Evolutionary conservation across 2,888 invertebrate species (phyloP).

Genomic region (Ormyrus rosae): DNA sequence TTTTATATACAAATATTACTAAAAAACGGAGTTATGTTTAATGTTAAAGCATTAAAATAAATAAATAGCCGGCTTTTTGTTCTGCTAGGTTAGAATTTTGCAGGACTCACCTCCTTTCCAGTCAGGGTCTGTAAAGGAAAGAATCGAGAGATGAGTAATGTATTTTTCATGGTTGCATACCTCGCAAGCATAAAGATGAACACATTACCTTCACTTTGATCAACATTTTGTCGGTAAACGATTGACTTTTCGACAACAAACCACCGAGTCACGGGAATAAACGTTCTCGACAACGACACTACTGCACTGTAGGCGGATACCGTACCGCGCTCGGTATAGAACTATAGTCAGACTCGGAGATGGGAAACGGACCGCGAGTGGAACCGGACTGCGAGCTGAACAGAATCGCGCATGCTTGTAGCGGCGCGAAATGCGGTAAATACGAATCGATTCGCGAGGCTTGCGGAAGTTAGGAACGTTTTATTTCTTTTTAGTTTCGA

Average conservation of each 20-base stretch:
- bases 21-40: background rate
- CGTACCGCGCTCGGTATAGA: no score
- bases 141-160: slow-evolving; percentile 57
- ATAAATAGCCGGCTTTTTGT: slow-evolving; percentile 43
- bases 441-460: slow-evolving; percentile 21
- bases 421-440: slow-evolving; percentile 30
- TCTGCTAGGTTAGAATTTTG: slow-evolving; percentile 54
- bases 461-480: background rate
- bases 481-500: background rate
- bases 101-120: slow-evolving; percentile 83
- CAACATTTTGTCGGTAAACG: slow-evolving; percentile 79
- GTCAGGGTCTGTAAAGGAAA: slow-evolving; percentile 85
- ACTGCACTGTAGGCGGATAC: slow-evolving; percentile 28
- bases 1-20: background rate
- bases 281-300: slow-evolving; percentile 20
- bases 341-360: no score
- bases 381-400: background rate
- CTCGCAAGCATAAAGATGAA: slow-evolving; percentile 53
- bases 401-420: slow-evolving; percentile 21
- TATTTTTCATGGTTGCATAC: slow-evolving; percentile 19
- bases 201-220: slow-evolving; percentile 87
- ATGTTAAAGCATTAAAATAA: slow-evolving; percentile 26
- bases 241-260: slow-evolving; percentile 10
- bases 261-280: slow-evolving; percentile 22
- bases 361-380: background rate